A percentile compares a stretch with the other conserved stretches of the same genome.
These are phyloP conservation scores for Caenorhabditis parvicauda DNA, from an alignment of 2,888 invertebrate species.

Conservation along the genomic window DNA sequence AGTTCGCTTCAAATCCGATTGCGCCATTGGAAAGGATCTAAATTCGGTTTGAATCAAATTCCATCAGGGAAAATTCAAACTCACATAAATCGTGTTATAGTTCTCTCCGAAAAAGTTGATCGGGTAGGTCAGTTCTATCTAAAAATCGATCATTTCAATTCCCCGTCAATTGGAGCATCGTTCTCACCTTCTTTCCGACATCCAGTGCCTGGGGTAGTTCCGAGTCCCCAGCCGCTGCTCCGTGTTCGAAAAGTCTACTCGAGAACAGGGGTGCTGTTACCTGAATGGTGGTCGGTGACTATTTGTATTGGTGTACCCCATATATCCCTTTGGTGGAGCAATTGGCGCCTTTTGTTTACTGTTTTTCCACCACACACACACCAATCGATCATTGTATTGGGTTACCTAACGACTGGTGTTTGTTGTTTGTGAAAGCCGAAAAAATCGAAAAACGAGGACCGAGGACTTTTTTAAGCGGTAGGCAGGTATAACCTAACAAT, in stretches of 20 bases:
- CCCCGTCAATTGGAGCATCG: neutral
- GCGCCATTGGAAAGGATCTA: slow-evolving; percentile 59
- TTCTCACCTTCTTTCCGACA: slow-evolving; percentile 46
- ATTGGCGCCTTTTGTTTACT: too few relatives aligned
- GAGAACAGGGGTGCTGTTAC: slow-evolving; percentile 63
- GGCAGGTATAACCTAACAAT: too few relatives aligned
- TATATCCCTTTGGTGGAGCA: neutral
- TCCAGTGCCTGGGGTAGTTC: slow-evolving; percentile 55
- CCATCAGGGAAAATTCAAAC: slow-evolving; percentile 1
- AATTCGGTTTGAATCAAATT: neutral
- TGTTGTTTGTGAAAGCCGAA: too few relatives aligned
- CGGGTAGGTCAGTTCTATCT: slow-evolving; percentile 44
- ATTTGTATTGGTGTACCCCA: neutral
- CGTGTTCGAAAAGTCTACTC: slow-evolving; percentile 61
- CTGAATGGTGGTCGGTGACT: slow-evolving; percentile 23
- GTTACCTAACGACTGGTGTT: too few relatives aligned
- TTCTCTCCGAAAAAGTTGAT: slow-evolving; percentile 55
- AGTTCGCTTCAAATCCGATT: slow-evolving; percentile 53
- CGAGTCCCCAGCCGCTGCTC: slow-evolving; percentile 48
- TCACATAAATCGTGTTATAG: slow-evolving; percentile 49
- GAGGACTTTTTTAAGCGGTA: too few relatives aligned
- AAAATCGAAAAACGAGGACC: too few relatives aligned
- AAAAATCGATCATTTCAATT: neutral
- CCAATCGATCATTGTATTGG: neutral
- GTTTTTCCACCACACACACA: too few relatives aligned